Percentiles rank a stretch among this genome's conserved stretches.
Evolutionary conservation across 2,797 vertebrate genomes (phyloP).

Genomic region (Hozukius guyotensis): DNA sequence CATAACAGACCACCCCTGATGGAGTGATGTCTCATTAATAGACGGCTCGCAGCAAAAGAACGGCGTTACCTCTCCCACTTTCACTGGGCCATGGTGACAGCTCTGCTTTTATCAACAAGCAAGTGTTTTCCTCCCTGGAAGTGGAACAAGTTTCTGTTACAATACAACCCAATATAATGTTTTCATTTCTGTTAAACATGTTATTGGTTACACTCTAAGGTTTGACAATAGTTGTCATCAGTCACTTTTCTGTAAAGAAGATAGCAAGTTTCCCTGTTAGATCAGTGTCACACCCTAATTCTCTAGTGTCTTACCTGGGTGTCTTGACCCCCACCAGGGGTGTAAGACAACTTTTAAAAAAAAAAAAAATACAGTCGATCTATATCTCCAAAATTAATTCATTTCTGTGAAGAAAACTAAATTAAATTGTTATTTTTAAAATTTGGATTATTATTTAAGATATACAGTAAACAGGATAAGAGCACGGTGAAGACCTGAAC

Average conservation of each 20-base stretch:
- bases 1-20: constrained; percentile 67
- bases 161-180: not conserved
- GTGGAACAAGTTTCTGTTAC: not conserved
- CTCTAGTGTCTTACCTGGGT: too few relatives aligned
- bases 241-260: not conserved
- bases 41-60: constrained; percentile 64
- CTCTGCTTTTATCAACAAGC: constrained; percentile 51
- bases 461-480: too few relatives aligned
- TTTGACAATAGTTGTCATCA: not conserved
- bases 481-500: too few relatives aligned
- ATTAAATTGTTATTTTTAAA: too few relatives aligned
- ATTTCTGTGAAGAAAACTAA: too few relatives aligned
- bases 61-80: constrained; percentile 67
- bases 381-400: too few relatives aligned
- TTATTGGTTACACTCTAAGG: not conserved
- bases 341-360: too few relatives aligned
- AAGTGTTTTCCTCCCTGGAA: constrained; percentile 4
- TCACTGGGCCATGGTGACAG: constrained; percentile 52
- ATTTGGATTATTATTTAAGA: too few relatives aligned
- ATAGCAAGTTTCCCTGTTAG: not conserved
- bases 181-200: not conserved
- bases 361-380: too few relatives aligned
- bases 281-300: not conserved
- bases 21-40: constrained; percentile 76
- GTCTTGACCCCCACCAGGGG: too few relatives aligned